Evolutionary conservation across 2,888 invertebrate genomes (phyloP), one percentile per base, ranked within the genome.

Genomic region (Podotricha telesiphe): DNA sequence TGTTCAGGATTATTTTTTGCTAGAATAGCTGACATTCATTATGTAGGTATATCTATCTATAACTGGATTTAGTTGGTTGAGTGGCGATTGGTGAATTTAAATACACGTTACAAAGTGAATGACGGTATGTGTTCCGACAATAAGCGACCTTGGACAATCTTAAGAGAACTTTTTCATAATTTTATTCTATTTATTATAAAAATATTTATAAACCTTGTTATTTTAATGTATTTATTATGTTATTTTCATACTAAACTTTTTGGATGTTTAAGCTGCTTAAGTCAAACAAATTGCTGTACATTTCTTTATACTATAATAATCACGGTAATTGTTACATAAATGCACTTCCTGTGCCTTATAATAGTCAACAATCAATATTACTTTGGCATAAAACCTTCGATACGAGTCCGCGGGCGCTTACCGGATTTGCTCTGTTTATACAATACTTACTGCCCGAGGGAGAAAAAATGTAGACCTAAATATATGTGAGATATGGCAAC

Each of bases 341-440:
- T 68, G 70, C 65, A 70, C 65, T 68, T 72, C 72, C 72, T 70
- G 72, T 22, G 20, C 59, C 47, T 56, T 40, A 65, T 69, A 69
- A 72, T 58, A 48, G 68, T 51, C 59, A 48, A 71, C 64, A 66
- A 68, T 71, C 56, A 64, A 69, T 65, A 69, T 69, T 65, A 67
- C 67, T 69, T 68, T 42, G 56, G 71, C 73, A 68, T 67, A 65
- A 71, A 68, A 67, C 66, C 66, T 68, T 61, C 65, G 47, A 42
- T 66, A 69, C 70, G 19, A 67, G 65, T 68, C 73, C 74, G 74
- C 73, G 73, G 73, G 76, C 74, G 74, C 70, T 73, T 86, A 86
- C 86, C 87, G 88, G 89, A 91, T 90, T 89, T 87, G 81, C 85
- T 87, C 76, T 76, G 86, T 91, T 91, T 90, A 87, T 86, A 82